Base-by-base conservation (phyloP, 2,888 invertebrate genomes). In the Gryllus longicercus region DNA sequence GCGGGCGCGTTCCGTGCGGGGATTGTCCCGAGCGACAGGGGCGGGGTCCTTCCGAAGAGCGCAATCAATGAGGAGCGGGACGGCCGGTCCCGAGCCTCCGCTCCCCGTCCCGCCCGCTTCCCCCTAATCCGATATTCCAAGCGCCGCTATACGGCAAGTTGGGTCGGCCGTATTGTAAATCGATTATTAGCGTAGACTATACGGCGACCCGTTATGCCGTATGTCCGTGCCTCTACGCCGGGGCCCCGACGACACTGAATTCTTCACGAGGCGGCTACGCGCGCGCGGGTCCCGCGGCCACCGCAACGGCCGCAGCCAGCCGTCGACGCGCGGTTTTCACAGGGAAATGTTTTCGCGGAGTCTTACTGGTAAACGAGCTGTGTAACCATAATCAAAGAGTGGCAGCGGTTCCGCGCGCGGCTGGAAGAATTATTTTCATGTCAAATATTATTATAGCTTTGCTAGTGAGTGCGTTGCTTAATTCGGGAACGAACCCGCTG, bases 71-170 rank as follows among this genome's bases (percentile, higher is more conserved):
- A 63, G 63, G 12, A 18, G 63, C 12, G 63, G 18, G 63, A 63
- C 63, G 63, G 63, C 2, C 16, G 18, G 63, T 63, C 63, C 16
- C 25, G 3, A 18, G 18, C 63, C 63, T 63, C 63, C 63, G 16
- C 63, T 63, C 3, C 18, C 63, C 12, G 63, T 5, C 63, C 63
- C 63, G 63, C 18, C 63, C 63, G 63, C 16, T 63, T 18, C 63
- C 63, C 16, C 63, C n/a, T 63, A 63, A 63, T 63, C 63, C 63
- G 63, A 63, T 63, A 63, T 63, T 63, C 63, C 63, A 18, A 63
- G 63, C 12, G 63, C 18, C 63, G 18, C 63, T 63, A 63, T 63
- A 63, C 25, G 63, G 63, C 63, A 18, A 63, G 63, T 63, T 63
- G 18, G 12, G 63, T 63, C 18, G 16, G 2, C 63, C 18, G 63